Evolutionary conservation across 2,888 invertebrate species (phyloP).

Genomic region (Steromphala cineraria): DNA sequence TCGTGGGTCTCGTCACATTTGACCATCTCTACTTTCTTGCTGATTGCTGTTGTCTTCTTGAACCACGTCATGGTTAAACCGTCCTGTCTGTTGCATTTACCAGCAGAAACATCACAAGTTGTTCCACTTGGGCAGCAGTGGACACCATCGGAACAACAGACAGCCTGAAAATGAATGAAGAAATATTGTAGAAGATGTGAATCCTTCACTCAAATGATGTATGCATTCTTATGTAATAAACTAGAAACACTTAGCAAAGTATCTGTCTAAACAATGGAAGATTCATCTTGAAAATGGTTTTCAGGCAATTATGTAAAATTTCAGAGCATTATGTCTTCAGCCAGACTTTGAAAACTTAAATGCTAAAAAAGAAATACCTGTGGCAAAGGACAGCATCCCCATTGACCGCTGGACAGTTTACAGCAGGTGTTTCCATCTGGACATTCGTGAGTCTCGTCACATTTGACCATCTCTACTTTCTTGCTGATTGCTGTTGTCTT

Average conservation of each 20-base stretch:
- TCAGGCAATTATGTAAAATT: too few relatives aligned
- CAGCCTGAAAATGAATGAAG: constrained; percentile 54
- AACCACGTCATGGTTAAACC: background rate
- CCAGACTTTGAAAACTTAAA: too few relatives aligned
- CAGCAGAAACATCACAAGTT: constrained; percentile 52
- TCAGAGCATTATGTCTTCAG: too few relatives aligned
- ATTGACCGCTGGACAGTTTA: constrained; percentile 42
- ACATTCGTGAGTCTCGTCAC: constrained; percentile 44
- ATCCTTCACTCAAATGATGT: too few relatives aligned
- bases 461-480: constrained; percentile 33
- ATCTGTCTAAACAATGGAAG: too few relatives aligned
- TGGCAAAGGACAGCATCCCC: constrained; percentile 37
- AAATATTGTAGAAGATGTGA: background rate
- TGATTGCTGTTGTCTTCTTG: background rate
- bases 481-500: background rate
- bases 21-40: background rate
- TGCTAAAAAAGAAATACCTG: too few relatives aligned
- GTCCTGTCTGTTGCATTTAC: constrained; percentile 44
- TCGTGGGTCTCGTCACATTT: background rate
- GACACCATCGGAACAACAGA: constrained; percentile 68
- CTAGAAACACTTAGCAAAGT: too few relatives aligned
- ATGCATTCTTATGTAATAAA: too few relatives aligned
- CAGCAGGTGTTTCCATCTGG: constrained; percentile 63
- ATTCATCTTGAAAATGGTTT: too few relatives aligned
- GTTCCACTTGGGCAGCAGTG: constrained; percentile 70